Base-by-base conservation (phyloP, 2,888 invertebrate genomes). In the Xestia xanthographa region DNA sequence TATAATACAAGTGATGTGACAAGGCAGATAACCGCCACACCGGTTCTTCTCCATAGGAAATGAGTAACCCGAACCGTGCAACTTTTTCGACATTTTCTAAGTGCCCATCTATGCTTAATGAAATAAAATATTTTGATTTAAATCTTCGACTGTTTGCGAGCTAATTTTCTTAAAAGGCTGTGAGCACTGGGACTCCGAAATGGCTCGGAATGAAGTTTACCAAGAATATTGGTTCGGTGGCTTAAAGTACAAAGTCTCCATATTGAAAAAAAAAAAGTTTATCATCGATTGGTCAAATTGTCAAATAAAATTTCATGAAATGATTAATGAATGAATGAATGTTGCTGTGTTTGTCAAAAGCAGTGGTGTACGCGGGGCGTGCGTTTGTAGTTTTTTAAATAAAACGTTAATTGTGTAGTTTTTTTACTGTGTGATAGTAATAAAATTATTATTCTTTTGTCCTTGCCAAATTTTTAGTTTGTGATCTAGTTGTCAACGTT, bases 361-460 rank as follows among this genome's bases (percentile, higher is more conserved):
- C 38, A 38, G 79, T 72, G 63, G 50, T 67, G 34, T 74, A 66
- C 65, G 86, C 74, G 77, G 87, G 86, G 88, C 79, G 88, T 82
- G 86, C 73, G 73, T 84, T 79, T 86, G 78, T 86, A 77, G 67
- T 86, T 78, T 81, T 75, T 80, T 74, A 72, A 77, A 75, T 71
- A 68, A 66, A 77, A 74, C 67, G 75, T 6, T 75, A 70, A 60
- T 86, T 75, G 72, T 71, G 67, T 78, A 72, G 75, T 69, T 84
- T 76, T 71, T 84, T 76, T 76, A 78, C 29, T 70, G 60, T 67
- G 79, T 22, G 22, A 17, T 45, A 73, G 17, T 79, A 83, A 70
- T 56, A 75, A 53, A 77, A 68, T 66, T 74, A 58, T 66, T 62
- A 66, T 45, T 45, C 14, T 53, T 63, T 68, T 74, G 72, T 58